Base-by-base conservation (phyloP, 2,888 invertebrate species). In the Papilio protenor region DNA sequence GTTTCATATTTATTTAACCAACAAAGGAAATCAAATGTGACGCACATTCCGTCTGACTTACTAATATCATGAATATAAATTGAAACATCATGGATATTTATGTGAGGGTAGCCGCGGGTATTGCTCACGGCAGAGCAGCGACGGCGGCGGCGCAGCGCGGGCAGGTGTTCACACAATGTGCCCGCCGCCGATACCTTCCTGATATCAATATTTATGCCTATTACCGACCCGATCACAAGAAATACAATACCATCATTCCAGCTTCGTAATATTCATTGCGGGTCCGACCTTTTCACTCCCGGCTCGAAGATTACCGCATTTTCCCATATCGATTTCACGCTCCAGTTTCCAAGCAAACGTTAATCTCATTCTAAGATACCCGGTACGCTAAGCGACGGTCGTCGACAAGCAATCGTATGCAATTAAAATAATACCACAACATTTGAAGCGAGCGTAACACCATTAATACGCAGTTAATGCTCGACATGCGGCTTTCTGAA, bases 61-160 rank as follows among this genome's bases (percentile, higher is more conserved):
- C 92, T 93, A 94, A 93, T 93, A 93, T 92, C 93, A 94, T 94
- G 94, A 94, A 94, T 94, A 93, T 92, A 94, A 93, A 94, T 93
- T 91, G 94, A 92, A 93, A 93, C 94, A 93, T 94, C 93, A 90
- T 90, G 91, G 92, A 89, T 94, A 93, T 93, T 92, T 93, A 92
- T 92, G 92, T 45, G 89, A 87, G 90, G 90, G 88, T 87, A 88
- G 89, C 86, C 87, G 88, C 87, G 89, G 90, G 89, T 92, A 92
- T 91, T 90, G 91, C 91, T 89, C 89, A 85, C 86, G 85, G 88
- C 88, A 85, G 83, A 87, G 89, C 87, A 83, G 61, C 61, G 59
- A 12, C 23, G 57, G 23, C 61, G 16, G 59, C 59, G 61, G 27
- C 84, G 82, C 73, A 69, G 71, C 76, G 81, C 86, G 88, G 87